Base-by-base conservation (phyloP, 2,888 invertebrate genomes). In the Epistrophella euchroma region DNA sequence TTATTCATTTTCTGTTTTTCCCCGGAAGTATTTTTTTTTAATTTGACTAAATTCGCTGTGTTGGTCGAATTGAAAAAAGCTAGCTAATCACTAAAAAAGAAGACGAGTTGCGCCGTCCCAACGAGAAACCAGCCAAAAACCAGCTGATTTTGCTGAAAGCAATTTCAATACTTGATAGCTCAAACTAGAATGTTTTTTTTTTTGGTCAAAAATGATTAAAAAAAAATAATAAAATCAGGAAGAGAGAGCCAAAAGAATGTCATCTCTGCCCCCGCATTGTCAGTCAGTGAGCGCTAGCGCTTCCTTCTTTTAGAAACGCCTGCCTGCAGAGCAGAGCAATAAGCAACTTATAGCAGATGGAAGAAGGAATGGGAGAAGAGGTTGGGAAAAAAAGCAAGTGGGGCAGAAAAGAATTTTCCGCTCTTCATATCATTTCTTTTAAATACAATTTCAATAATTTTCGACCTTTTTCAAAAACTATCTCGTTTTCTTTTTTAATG, bases 131-230 rank as follows among this genome's bases (percentile, higher is more conserved):
- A 68, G 22, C 43, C 25, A 52, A 47, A 47, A 68, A 80, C 77
- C 86, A 86, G 86, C 86, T 82, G 86, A 86, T 86, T 56, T 56
- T 25, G 66, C 66, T 71, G 32, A 71, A 71, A 71, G 45, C 52
- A 75, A 56, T n/a, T 66, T 66, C 22, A 60, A 40, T 37, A 4
- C 28, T 13, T 22, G 15, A 22, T 13, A 47, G 43, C 4, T 17
- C 22, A n/a, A 45, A 45, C 45, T 32, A 43, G 32, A 72, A 52
- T 52, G 13, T 71, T 32, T 32, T 47, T 43, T 19, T 35, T 40
- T 58, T 62, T 37, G 28, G 37, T 25, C 45, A 52, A 40, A 47
- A 28, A 47, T 62, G n/a, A 15, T n/a, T 28, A 2, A 50, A 68
- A 50, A 19, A 35, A 66, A 19, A 47, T 17, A 43, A 64, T 32